Percentiles rank a stretch among this genome's conserved stretches.
Conservation (phyloP, 2,888 invertebrate genomes). For the Oxyscelio sp. region DNA sequence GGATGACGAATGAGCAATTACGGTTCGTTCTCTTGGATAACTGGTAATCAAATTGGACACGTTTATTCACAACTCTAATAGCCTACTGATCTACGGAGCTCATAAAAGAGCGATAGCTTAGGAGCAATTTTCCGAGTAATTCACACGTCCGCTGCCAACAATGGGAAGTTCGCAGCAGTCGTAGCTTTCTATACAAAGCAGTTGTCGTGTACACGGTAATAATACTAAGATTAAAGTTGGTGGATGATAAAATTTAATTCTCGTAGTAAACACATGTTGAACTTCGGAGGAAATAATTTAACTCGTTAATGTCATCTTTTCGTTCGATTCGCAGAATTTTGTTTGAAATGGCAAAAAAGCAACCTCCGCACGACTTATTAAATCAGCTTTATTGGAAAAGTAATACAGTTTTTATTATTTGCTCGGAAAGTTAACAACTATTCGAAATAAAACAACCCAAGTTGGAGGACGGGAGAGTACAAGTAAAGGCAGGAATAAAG, state of each 20-base stretch:
- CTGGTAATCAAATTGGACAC: too few relatives aligned
- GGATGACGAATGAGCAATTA: too few relatives aligned
- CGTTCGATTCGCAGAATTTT: not conserved
- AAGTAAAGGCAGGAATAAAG: constrained; percentile 14
- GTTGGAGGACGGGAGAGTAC: not conserved
- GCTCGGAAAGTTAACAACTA: constrained; percentile 15
- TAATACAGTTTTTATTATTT: constrained; percentile 42
- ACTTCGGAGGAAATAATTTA: constrained; percentile 35
- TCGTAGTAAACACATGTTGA: constrained; percentile 47
- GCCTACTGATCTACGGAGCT: too few relatives aligned
- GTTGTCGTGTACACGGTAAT: constrained; percentile 47
- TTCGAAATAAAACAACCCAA: constrained; percentile 36
- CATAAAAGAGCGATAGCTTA: too few relatives aligned
- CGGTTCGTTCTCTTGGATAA: too few relatives aligned
- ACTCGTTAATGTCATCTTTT: constrained; percentile 25
- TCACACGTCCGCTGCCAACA: too few relatives aligned
- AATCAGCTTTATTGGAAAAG: constrained; percentile 42
- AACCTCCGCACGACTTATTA: constrained; percentile 20
- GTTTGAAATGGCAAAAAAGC: too few relatives aligned
- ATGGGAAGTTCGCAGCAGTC: too few relatives aligned
- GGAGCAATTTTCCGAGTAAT: too few relatives aligned
- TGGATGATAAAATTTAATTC: constrained; percentile 56
- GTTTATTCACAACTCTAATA: too few relatives aligned
- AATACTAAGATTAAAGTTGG: constrained; percentile 49
- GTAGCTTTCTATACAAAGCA: too few relatives aligned